Evolutionary conservation across 2,113 vertebrate species (phyloP), one percentile per base, ranked within the genome.

Genomic region (Todiramphus saurophagus): DNA sequence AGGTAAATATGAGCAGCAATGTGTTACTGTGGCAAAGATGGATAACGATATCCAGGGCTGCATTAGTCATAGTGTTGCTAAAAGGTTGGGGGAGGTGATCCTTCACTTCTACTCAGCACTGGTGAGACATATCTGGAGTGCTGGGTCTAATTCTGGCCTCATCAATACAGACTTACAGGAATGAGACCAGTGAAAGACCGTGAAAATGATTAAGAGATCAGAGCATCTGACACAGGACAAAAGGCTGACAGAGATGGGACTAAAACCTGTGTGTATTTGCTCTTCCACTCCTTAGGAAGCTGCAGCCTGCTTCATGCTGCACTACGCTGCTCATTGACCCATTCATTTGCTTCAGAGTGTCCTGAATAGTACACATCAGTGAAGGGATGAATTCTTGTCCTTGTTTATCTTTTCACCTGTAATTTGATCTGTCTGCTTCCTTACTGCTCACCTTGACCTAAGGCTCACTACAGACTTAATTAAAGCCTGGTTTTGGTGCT

Each of bases 291-390:
- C 30, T 81, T 44, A 30, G 27, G 66, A 91, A 94, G 39, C 13
- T 59, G 27, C 43, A 68, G 9, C 9, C 55, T 67, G 9, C 48
- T 85, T 44, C 28, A 13, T 35, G 15, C 18, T 62, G 51, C 15
- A 13, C 14, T 12, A 19, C 0, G 1, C 16, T 28, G 27, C 43
- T 72, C 4, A 1, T 48, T 59, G 43, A 6, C 14, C 13, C 4
- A 10, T 73, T 27, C 16, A 27, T 43, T 77, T 63, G 31, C 33
- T 62, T 44, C 50, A 23, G 31, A 55, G 20, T 31, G 30, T 58
- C 27, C 43, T 50, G 60, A 56, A 30, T 4, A 69, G 11, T 31
- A 44, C 5, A 20, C 0, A 0, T 56, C 81, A 78, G 28, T 44
- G 60, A 70, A 55, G 60, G 10, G 12, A 18, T 17, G n/a, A 73